Evolutionary conservation across 2,888 invertebrate species (phyloP).

Genomic region (Drosophila prostipennis): DNA sequence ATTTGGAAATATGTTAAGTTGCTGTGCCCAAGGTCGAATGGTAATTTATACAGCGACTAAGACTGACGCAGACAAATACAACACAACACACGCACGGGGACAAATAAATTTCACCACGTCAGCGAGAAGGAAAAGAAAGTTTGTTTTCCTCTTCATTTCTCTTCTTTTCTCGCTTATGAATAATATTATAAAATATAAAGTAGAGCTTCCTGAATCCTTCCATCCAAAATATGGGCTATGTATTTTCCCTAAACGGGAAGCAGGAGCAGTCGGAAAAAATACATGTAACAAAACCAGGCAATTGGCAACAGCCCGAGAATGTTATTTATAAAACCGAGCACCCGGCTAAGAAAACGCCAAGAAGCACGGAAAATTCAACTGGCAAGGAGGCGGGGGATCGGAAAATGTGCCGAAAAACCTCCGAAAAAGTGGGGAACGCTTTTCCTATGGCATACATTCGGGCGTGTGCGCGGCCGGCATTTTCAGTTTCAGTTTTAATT

Average conservation of each 20-base stretch:
- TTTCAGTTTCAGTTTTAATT: conserved; percentile 80
- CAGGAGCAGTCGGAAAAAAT: conserved; percentile 17
- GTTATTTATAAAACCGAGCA: conserved; percentile 77
- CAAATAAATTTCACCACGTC: conserved; percentile 23
- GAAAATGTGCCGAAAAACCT: background rate
- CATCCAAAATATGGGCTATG: conserved; percentile 3
- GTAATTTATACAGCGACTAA: conserved; percentile 66
- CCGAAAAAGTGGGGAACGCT: conserved; percentile 15
- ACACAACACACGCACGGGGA: conserved; percentile 12
- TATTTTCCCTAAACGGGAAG: background rate
- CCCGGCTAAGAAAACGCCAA: conserved; percentile 63
- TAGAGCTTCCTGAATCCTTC: conserved; percentile 24
- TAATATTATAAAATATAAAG: conserved; percentile 23
- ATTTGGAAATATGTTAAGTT: conserved; percentile 61
- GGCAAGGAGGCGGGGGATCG: background rate
- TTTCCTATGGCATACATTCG: conserved; percentile 67
- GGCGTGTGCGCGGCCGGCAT: conserved; percentile 70
- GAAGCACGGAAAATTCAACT: conserved; percentile 6
- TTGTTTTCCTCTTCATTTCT: conserved; percentile 6
- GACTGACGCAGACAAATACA: conserved; percentile 11
- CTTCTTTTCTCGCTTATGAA: conserved; percentile 14
- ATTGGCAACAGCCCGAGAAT: conserved; percentile 78
- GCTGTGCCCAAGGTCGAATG: conserved; percentile 66
- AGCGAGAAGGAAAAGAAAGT: conserved; percentile 10
- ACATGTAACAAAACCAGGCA: conserved; percentile 57